Evolutionary conservation across 1,140 invertebrate species (phyloP), one percentile per base, ranked within the genome.

Genomic region (Augochlora pura): DNA sequence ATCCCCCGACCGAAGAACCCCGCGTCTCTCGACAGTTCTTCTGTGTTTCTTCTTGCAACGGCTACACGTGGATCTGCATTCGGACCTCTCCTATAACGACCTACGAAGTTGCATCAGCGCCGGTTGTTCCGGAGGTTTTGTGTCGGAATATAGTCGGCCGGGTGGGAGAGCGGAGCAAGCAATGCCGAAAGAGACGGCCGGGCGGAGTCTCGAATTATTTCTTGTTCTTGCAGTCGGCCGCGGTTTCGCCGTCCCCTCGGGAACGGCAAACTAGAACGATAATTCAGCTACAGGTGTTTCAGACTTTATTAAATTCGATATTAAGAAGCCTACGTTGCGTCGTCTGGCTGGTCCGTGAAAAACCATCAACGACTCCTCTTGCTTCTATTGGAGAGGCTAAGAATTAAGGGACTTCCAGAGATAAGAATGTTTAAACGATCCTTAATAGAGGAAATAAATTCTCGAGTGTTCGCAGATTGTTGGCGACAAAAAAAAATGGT

Each of bases 241-340:
- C 52, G 62, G 81, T 90, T 91, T 88, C 88, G 89, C 80, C 57
- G 3, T 23, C 23, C 2, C 23, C 9, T 57, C 62, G 49, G 62
- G 86, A 88, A 88, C 86, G 86, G 70, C 83, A 82, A 91, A 91
- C 86, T 91, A 82, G 38, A 77, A 70, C 81, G 86, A 91, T 91
- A 91, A 91, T 91, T 91, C 88, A 91, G 72, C 88, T 90, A 88
- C 90, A 91, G 90, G 87, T 91, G 89, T 78, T 74, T 68, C 70
- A 86, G 75, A 80, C 73, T 86, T 89, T 88, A 87, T 89, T 89
- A 91, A 88, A 87, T 84, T 87, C 78, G 57, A 46, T 66, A 74
- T 82, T 52, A 62, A 79, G 70, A 66, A 71, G 49, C n/a, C 8
- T 25, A 8, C 21, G 32, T 23, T 14, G 25, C n/a, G 39, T n/a